Base-by-base conservation (phyloP, 2,113 vertebrate genomes). In the Balaenoptera acutorostrata region DNA sequence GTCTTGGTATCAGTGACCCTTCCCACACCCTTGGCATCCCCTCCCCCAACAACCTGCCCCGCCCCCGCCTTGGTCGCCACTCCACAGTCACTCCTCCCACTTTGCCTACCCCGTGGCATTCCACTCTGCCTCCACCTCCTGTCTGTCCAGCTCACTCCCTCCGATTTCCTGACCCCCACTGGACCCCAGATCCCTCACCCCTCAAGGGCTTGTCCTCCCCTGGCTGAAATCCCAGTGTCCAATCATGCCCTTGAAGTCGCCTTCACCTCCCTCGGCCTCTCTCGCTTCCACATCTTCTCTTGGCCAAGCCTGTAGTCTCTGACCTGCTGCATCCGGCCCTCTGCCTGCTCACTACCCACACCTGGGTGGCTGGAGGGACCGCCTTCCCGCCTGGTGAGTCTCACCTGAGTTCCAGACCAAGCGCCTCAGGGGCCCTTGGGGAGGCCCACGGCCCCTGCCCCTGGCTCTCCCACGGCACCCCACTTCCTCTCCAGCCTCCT, bases 71-170 rank as follows among this genome's bases (percentile, higher is more conserved):
- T 1, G 9, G 64, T 7, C 8, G 41, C 78, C 36, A 29, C 27
- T 29, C 15, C 52, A 6, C 1, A 15, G 63, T 6, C 55, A 2
- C 55, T 59, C 52, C 57, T n/a, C 68, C 44, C 52, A 39, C 41
- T 33, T 27, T 31, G 17, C 66, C 55, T 9, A 21, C 33, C 21
- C 71, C 1, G 0, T 0, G 1, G 49, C 33, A 2, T 5, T 20
- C 44, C 13, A 23, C 36, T n/a, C 11, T n/a, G n/a, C 36, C 27
- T 41, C 27, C 31, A 2, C 44, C n/a, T 27, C 17, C 25, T 31
- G 8, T 21, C 66, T 63, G 71, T 41, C 61, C 46, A 33, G 29
- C 66, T 57, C 20, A 21, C 49, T 46, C n/a, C 29, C 71, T 33
- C 59, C 12, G 3, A 5, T 23, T 6, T 57, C 36, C 77, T 78